Percentiles rank a stretch among this genome's conserved stretches.
phyloP scores from a whole-genome alignment of 2,888 invertebrate species.

The Cataglyphis cursor region DNA sequence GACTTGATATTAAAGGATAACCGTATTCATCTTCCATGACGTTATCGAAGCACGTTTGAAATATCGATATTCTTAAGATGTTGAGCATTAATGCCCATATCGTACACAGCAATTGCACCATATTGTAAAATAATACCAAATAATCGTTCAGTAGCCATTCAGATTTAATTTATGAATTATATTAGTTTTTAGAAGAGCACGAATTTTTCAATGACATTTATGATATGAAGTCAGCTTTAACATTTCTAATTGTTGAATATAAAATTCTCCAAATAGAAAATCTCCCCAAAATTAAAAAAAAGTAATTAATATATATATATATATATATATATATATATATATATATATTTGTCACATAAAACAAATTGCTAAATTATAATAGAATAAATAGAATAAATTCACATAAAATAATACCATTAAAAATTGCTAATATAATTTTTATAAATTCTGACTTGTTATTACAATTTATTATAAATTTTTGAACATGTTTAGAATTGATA shows the following conservation, averaged over 20 bases:
- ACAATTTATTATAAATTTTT: too few relatives aligned
- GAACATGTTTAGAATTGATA: too few relatives aligned
- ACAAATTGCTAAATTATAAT: background rate
- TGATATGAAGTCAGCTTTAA: conserved; percentile 30
- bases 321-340: background rate
- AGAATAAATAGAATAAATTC: background rate
- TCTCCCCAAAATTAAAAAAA: background rate
- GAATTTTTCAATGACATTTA: background rate
- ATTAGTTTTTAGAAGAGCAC: background rate
- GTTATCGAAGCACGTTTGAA: conserved; percentile 79
- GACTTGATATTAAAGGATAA: conserved; percentile 74
- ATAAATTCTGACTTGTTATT: background rate
- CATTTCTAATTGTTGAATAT: background rate
- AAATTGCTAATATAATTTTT: background rate
- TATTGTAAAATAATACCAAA: conserved; percentile 48
- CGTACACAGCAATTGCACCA: conserved; percentile 79
- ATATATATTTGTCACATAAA: background rate
- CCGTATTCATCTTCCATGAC: conserved; percentile 79
- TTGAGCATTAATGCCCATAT: conserved; percentile 81
- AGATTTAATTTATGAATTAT: conserved; percentile 1
- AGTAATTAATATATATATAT: background rate
- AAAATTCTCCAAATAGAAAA: background rate
- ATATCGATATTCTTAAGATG: conserved; percentile 74
- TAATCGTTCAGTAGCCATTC: conserved; percentile 6
- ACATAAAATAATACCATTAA: background rate